These are phyloP conservation scores for Cyanoramphus novaezelandiae DNA, from an alignment of 2,113 vertebrate genomes.

Conservation along the genomic window DNA sequence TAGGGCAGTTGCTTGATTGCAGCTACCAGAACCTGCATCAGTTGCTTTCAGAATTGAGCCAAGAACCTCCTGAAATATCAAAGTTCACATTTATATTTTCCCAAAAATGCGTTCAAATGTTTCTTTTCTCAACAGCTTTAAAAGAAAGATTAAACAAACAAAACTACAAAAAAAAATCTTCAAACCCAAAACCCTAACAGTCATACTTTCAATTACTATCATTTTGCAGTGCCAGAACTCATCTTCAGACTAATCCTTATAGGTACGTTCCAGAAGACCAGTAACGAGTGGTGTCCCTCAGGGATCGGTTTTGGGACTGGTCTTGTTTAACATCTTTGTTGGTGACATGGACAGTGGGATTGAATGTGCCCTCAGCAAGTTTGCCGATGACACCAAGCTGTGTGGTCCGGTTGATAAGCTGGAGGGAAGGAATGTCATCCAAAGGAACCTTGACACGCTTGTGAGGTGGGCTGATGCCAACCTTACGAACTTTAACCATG, in stretches of 20 bases:
- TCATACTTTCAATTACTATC: not conserved
- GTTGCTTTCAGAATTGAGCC: conserved; percentile 69
- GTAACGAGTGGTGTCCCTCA: no score
- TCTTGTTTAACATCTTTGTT: no score
- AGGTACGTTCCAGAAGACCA: not conserved
- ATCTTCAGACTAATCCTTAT: not conserved
- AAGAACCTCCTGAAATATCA: conserved; percentile 77
- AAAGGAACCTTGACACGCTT: no score
- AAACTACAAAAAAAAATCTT: not conserved
- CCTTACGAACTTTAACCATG: no score
- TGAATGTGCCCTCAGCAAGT: no score
- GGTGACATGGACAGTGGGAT: no score
- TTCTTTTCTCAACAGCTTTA: not conserved
- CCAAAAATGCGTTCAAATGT: not conserved
- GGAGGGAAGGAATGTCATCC: no score
- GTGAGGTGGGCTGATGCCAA: no score
- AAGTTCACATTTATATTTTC: not conserved
- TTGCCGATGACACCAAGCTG: no score
- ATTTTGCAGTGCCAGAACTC: not conserved
- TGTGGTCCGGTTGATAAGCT: no score
- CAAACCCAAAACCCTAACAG: not conserved
- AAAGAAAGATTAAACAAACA: not conserved
- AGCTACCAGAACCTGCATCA: not conserved
- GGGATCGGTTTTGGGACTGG: no score
- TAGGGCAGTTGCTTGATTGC: conserved; percentile 72